phyloP scores from a whole-genome alignment of 1,140 invertebrate species.

The Mylabris phalerata region DNA sequence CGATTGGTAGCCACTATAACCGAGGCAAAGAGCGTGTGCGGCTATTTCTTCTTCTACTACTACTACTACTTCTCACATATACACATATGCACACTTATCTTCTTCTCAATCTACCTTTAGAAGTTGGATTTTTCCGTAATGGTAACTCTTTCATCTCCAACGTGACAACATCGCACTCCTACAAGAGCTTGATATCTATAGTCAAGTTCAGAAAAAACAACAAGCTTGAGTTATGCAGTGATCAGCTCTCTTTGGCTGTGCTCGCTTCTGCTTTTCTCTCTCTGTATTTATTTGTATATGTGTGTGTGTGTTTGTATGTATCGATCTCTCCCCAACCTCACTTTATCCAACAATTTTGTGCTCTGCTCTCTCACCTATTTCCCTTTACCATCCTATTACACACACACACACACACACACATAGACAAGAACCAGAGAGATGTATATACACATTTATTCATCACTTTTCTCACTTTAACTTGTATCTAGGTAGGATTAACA shows the following conservation, averaged over 20 bases:
- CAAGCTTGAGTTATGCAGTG: constrained; percentile 32
- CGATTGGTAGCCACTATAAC: too few relatives aligned
- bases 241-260: constrained; percentile 25
- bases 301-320: constrained; percentile 5
- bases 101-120: too few relatives aligned
- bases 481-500: neutral
- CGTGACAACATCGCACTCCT: constrained; percentile 27
- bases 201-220: constrained; percentile 30
- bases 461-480: constrained; percentile 6
- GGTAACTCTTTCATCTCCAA: constrained; percentile 11
- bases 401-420: too few relatives aligned
- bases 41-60: constrained; percentile 1
- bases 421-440: too few relatives aligned
- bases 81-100: too few relatives aligned
- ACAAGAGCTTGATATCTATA: constrained; percentile 30
- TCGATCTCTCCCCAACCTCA: constrained; percentile 20
- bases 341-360: neutral
- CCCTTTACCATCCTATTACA: too few relatives aligned
- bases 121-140: neutral
- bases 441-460: too few relatives aligned
- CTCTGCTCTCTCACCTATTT: too few relatives aligned
- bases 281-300: too few relatives aligned
- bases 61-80: neutral
- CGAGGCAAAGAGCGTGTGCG: neutral
- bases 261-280: constrained; percentile 28